phyloP scores from a whole-genome alignment of 2,888 invertebrate genomes.

The Lypha dubia region DNA sequence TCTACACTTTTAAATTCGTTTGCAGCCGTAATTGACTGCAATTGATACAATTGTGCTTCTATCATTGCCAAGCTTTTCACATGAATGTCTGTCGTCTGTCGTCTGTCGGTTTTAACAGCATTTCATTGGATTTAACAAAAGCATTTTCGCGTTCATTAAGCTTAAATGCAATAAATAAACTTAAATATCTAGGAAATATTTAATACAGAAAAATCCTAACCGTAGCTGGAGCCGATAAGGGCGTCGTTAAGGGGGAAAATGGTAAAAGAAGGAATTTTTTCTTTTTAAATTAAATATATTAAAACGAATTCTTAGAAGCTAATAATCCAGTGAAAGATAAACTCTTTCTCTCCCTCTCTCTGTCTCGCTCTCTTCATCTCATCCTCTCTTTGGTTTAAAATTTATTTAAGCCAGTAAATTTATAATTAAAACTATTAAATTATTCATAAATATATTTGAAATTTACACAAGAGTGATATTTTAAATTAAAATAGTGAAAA shows the following conservation, averaged over 20 bases:
- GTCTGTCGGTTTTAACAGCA: slow-evolving; percentile 44
- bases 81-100: slow-evolving; percentile 1
- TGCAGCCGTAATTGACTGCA: slow-evolving; percentile 31
- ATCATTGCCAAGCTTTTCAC: slow-evolving; percentile 26
- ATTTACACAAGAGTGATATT: no score
- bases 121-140: slow-evolving; percentile 63
- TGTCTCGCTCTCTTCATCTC: no score
- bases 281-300: no score
- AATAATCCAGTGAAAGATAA: no score
- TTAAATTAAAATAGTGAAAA: no score
- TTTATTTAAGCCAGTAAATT: no score
- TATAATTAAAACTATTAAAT: no score
- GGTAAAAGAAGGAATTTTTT: background rate
- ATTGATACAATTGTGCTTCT: slow-evolving; percentile 47
- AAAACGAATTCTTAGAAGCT: no score
- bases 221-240: background rate
- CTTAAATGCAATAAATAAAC: slow-evolving; percentile 69
- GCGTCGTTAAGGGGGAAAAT: background rate
- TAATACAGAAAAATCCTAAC: slow-evolving; percentile 37
- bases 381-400: no score
- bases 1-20: background rate
- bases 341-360: no score
- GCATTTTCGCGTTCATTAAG: slow-evolving; percentile 67
- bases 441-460: no score
- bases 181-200: slow-evolving; percentile 37